Conservation (phyloP, 2,113 vertebrate genomes). For the Pterocles burchelli region DNA sequence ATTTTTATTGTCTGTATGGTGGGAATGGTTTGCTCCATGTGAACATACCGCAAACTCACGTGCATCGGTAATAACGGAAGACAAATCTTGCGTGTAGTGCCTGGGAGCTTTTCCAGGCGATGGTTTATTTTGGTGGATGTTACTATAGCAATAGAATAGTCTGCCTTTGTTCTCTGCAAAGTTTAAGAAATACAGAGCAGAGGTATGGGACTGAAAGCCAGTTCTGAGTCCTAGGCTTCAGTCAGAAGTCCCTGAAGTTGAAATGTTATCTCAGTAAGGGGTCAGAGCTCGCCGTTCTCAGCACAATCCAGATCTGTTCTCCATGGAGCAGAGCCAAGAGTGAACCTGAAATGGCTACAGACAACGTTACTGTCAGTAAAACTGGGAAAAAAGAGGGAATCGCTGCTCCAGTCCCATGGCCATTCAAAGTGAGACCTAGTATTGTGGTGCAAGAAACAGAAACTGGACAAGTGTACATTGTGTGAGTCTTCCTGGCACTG, state of each 20-base stretch:
- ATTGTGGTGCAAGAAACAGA: neutral
- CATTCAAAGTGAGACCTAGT: neutral
- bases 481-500: neutral
- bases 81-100: neutral
- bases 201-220: neutral
- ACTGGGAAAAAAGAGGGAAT: neutral
- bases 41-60: neutral
- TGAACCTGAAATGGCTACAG: neutral
- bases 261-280: neutral
- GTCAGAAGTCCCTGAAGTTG: neutral
- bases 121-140: neutral
- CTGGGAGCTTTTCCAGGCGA: neutral
- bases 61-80: neutral
- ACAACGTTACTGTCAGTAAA: neutral
- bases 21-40: neutral
- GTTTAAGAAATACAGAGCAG: neutral
- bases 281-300: neutral
- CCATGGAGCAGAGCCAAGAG: neutral
- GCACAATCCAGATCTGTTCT: neutral
- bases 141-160: neutral
- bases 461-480: neutral
- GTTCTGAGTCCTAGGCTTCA: neutral
- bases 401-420: neutral
- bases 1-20: neutral
- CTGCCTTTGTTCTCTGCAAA: neutral